Conservation (phyloP, 2,797 vertebrate genomes). For the Presbytis comata region DNA sequence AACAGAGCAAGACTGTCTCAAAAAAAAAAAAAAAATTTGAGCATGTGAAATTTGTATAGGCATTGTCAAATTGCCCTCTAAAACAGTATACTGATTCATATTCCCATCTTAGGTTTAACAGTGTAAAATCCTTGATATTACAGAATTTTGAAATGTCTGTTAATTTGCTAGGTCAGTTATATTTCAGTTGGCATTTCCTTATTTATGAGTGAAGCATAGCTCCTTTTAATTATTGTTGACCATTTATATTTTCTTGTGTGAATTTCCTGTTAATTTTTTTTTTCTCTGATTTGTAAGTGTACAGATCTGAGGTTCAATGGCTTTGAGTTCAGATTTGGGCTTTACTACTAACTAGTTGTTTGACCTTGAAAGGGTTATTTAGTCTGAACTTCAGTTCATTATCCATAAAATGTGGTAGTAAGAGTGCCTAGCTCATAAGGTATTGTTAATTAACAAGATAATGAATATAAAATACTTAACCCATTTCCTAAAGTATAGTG, state of each 20-base stretch:
- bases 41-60: constrained; percentile 12
- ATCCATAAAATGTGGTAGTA: background rate
- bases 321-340: background rate
- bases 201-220: background rate
- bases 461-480: background rate
- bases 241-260: background rate
- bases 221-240: background rate
- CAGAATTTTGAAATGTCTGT: background rate
- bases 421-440: background rate
- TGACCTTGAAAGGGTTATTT: background rate
- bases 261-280: background rate
- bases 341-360: constrained; percentile 39
- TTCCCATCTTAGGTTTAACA: background rate
- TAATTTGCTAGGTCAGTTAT: background rate
- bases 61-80: background rate
- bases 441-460: constrained; percentile 7
- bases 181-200: background rate
- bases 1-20: too few species aligned
- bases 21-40: background rate
- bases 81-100: background rate
- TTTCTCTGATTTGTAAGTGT: background rate
- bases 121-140: background rate
- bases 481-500: background rate
- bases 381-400: background rate
- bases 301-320: background rate